Evolutionary conservation across 2,113 vertebrate species (phyloP).

Genomic region (Lophochroa leadbeateri): DNA sequence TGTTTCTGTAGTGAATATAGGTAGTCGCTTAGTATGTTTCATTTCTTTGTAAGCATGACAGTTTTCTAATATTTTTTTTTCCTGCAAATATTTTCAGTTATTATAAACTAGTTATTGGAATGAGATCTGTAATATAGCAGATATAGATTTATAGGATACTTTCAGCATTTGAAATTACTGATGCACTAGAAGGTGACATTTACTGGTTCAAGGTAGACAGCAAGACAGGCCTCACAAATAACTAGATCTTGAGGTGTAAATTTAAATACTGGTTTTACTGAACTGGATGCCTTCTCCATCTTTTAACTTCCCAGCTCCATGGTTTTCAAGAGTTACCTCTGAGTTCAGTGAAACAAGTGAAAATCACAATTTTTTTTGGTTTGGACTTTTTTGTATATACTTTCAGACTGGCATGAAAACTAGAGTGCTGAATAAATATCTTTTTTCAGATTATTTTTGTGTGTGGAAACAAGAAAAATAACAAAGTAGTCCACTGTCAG

Average conservation of each 20-base stretch:
- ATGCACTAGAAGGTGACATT: not conserved
- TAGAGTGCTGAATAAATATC: not conserved
- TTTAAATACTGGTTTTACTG: not conserved
- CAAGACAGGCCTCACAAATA: not conserved
- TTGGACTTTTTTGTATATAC: not conserved
- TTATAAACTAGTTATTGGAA: not conserved
- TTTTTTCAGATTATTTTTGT: not conserved
- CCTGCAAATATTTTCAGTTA: not conserved
- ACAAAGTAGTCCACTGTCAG: not conserved
- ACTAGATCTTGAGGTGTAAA: not conserved
- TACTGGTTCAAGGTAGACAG: not conserved
- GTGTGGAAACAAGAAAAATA: not conserved
- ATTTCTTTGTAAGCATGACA: not conserved
- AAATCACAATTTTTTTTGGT: not conserved
- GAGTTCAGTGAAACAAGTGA: not conserved
- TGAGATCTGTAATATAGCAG: not conserved
- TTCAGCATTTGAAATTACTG: not conserved
- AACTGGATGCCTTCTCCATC: not conserved
- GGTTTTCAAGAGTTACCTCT: not conserved
- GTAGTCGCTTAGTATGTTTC: not conserved
- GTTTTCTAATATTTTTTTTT: not conserved
- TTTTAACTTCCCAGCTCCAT: not conserved
- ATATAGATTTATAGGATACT: not conserved
- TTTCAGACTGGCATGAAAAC: not conserved
- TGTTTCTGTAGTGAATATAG: not conserved